Percentiles rank a stretch among this genome's conserved stretches.
These are phyloP conservation scores for Jacana jacana DNA, from an alignment of 2,113 vertebrate species.

Conservation along the genomic window DNA sequence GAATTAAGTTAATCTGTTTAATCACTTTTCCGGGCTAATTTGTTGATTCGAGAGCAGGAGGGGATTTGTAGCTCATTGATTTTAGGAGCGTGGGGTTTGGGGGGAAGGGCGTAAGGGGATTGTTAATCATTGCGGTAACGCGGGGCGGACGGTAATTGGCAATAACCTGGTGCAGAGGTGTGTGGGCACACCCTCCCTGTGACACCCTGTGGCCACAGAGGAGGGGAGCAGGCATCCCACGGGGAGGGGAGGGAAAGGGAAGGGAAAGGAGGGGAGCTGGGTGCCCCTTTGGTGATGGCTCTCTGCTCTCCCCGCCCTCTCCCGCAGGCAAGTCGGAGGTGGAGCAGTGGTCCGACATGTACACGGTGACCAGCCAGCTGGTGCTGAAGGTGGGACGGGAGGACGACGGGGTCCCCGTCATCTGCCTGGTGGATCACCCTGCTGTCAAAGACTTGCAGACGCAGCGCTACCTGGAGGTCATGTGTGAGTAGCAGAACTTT, in stretches of 20 bases:
- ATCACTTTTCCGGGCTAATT: constrained; percentile 46
- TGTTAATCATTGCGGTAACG: neutral
- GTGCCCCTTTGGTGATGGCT: neutral
- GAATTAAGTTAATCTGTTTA: constrained; percentile 57
- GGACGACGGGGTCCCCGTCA: constrained; percentile 90
- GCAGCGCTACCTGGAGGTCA: constrained; percentile 93
- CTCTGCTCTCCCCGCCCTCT: neutral
- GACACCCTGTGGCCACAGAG: neutral
- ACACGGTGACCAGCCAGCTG: constrained; percentile 91
- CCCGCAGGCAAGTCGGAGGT: constrained; percentile 82
- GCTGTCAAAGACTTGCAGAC: constrained; percentile 94
- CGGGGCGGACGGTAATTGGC: neutral
- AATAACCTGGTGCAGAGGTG: accelerated
- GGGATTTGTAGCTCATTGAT: constrained; percentile 51
- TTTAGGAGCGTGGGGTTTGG: constrained; percentile 2
- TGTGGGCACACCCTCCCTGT: no score
- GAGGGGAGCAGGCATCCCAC: accelerated
- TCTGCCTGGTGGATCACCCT: constrained; percentile 95
- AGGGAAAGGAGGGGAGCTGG: neutral
- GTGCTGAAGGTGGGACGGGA: constrained; percentile 89
- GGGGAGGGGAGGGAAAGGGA: neutral
- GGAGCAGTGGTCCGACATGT: constrained; percentile 93
- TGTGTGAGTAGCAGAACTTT: constrained; percentile 84
- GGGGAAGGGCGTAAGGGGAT: neutral
- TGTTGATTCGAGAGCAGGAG: constrained; percentile 41